Evolutionary conservation across 2,888 invertebrate genomes (phyloP).

Genomic region (Stratiomys singularior): DNA sequence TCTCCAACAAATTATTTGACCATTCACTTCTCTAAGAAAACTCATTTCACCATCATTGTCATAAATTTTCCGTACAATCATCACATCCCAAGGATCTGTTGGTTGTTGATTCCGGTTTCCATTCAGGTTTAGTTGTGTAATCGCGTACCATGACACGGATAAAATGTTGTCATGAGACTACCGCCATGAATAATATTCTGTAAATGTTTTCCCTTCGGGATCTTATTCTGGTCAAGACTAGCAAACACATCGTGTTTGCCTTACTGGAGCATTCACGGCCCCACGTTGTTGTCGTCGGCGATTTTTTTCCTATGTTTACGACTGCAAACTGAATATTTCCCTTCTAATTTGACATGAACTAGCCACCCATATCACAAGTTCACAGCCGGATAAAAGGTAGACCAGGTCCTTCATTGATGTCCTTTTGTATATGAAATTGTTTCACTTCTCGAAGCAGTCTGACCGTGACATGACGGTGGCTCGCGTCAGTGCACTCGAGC

Average conservation of each 20-base stretch:
- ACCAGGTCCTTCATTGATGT: background rate
- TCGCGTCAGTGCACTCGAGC: slow-evolving; percentile 22
- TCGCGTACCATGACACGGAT: slow-evolving; percentile 29
- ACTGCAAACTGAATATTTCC: background rate
- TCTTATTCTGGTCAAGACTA: background rate
- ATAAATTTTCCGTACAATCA: slow-evolving; percentile 34
- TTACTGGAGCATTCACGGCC: background rate
- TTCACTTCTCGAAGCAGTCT: background rate
- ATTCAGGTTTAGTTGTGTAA: slow-evolving; percentile 9
- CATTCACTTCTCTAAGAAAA: slow-evolving; percentile 1
- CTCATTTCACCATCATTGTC: background rate
- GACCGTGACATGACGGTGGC: slow-evolving; percentile 20
- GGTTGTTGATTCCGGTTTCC: background rate
- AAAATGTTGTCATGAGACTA: slow-evolving; percentile 49
- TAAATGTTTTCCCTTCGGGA: slow-evolving; percentile 45
- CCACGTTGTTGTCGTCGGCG: background rate
- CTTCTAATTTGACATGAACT: slow-evolving; percentile 36
- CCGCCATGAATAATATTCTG: slow-evolving; percentile 50
- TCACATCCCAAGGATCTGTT: background rate
- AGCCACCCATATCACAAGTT: slow-evolving; percentile 43
- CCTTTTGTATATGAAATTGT: background rate
- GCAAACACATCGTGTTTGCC: background rate
- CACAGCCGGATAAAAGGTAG: slow-evolving; percentile 16
- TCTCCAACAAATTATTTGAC: slow-evolving; percentile 1
- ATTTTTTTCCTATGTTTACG: background rate